Conservation (phyloP, 2,113 vertebrate species). For the Nestor notabilis region DNA sequence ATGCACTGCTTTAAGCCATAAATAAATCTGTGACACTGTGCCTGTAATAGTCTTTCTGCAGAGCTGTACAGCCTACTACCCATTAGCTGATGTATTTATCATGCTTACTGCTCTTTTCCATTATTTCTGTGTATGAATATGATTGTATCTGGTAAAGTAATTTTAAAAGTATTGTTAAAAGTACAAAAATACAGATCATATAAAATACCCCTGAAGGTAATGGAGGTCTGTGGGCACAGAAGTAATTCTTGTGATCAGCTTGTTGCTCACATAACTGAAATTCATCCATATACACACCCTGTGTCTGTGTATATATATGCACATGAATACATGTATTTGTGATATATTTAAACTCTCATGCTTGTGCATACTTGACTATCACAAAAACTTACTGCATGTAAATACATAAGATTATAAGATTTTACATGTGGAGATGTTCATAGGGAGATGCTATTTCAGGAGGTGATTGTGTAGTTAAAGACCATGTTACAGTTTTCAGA, state of each 20-base stretch:
- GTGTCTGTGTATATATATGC: not conserved
- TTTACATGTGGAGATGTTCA: not conserved
- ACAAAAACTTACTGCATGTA: not conserved
- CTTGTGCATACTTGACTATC: not conserved
- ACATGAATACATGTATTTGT: not conserved
- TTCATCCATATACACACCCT: not conserved
- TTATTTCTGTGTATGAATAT: not conserved
- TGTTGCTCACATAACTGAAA: not conserved
- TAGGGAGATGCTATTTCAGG: not conserved
- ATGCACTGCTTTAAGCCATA: constrained; percentile 45
- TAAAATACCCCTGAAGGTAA: not conserved
- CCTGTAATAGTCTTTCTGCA: constrained; percentile 53
- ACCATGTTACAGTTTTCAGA: not conserved
- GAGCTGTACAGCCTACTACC: constrained; percentile 25
- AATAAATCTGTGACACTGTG: constrained; percentile 56
- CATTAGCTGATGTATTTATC: constrained; percentile 60
- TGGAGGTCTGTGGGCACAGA: not conserved
- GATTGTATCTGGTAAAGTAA: constrained; percentile 42
- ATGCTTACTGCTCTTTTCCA: constrained; percentile 49
- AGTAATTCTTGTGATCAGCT: not conserved
- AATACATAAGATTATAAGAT: not conserved
- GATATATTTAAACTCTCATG: not conserved
- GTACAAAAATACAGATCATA: not conserved
- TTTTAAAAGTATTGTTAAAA: constrained; percentile 19
- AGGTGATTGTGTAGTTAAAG: not conserved